Evolutionary conservation across 2,113 vertebrate species (phyloP).

Genomic region (Bubalus kerabau): DNA sequence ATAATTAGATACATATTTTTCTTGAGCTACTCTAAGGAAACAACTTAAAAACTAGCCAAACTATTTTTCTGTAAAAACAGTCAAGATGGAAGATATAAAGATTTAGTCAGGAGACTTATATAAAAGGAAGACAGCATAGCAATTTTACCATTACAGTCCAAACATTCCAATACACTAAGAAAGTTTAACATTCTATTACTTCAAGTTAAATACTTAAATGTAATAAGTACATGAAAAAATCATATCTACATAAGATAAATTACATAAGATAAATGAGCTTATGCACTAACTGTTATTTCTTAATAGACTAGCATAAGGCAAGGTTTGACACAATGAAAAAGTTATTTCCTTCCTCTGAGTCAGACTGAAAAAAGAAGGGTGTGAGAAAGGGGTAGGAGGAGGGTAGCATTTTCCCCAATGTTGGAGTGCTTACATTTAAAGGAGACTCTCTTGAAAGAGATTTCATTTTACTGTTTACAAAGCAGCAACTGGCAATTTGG

Average conservation of each 20-base stretch:
- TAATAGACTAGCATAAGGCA: not conserved
- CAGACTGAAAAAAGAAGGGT: constrained; percentile 16
- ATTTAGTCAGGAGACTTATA: not conserved
- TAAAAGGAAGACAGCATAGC: not conserved
- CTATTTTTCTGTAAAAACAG: not conserved
- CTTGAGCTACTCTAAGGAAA: not conserved
- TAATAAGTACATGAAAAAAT: not conserved
- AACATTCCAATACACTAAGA: not conserved
- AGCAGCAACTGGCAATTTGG: not conserved
- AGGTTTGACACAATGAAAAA: constrained; percentile 9
- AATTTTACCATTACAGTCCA: constrained; percentile 3
- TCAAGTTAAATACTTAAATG: constrained; percentile 34
- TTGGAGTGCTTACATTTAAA: not conserved
- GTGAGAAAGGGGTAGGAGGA: constrained; percentile 15
- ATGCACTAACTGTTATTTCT: constrained; percentile 4
- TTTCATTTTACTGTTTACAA: not conserved
- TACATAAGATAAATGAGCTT: not conserved
- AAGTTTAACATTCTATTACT: constrained; percentile 2
- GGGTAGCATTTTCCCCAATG: not conserved
- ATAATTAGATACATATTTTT: not conserved
- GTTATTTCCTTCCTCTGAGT: constrained; percentile 45
- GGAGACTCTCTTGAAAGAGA: not conserved
- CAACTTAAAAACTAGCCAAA: not conserved
- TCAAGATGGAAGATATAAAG: not conserved
- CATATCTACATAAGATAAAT: not conserved